Base-by-base conservation (phyloP, 2,797 vertebrate species). In the Melanotaenia nigrans region DNA sequence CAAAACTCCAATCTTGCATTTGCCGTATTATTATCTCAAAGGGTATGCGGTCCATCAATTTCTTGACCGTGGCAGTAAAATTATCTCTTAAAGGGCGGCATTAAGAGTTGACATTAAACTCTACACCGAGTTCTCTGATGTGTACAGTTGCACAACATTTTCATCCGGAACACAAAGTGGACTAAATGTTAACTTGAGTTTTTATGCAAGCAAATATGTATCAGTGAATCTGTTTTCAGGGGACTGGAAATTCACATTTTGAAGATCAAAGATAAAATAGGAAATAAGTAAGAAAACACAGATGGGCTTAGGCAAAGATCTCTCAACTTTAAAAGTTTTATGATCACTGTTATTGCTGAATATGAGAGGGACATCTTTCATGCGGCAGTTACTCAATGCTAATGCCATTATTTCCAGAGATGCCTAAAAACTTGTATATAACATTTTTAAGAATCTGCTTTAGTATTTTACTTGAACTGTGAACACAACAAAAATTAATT, bases 71-170 rank as follows among this genome's bases (percentile, higher is more conserved):
- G 28, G 57, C 56, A 24, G 35, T 73, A 79, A 38, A 56, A 78
- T 75, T 65, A 78, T 77, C 80, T 65, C 79, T 79, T 61, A 61
- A 78, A 79, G 56, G 45, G 30, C 10, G 53, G 54, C 45, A 75
- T 65, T 77, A 77, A 32, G 16, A 79, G 64, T 51, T 77, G 71
- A 51, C 60, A 61, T 78, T 71, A 66, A 72, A 64, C 69, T 62
- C 42, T 4, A 67, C 62, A 66, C 59, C 59, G 67, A 77, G 51
- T 65, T 77, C 30, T 65, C 58, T 42, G 16, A 76, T 57, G 64
- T 68, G 55, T 47, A 60, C 28, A 32, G 54, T 56, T 56, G 58
- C 63, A 59, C 42, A 24, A 74, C 51, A 56, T 61, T 78, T 69
- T 56, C 79, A 75, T 53, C 25, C 24, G 42, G 66, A 47, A 70